These are phyloP conservation scores for Molothrus aeneus DNA, from an alignment of 2,797 vertebrate genomes.

Conservation along the genomic window DNA sequence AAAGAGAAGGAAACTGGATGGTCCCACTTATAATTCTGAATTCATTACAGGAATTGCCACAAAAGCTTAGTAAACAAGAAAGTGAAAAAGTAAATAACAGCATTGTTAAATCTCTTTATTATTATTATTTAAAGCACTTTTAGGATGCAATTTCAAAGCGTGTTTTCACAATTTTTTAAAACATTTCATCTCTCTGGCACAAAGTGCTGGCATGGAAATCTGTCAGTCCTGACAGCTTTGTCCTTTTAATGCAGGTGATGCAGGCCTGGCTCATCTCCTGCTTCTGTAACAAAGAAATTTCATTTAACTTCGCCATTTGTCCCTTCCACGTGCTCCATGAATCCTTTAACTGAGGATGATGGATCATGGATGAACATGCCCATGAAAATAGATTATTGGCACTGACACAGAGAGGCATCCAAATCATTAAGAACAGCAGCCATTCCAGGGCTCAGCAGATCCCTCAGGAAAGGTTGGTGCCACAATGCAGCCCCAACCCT, in stretches of 20 bases:
- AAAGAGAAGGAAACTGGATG: not conserved
- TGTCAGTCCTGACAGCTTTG: not conserved
- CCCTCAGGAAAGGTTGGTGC: accelerated
- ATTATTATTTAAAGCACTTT: not conserved
- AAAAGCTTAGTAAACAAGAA: not conserved
- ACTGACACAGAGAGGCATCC: not conserved
- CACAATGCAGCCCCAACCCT: not conserved
- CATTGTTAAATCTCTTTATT: not conserved
- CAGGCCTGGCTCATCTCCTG: not conserved
- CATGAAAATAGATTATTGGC: not conserved
- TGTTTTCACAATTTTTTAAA: not conserved
- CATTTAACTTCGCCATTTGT: not conserved
- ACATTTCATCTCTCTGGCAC: accelerated
- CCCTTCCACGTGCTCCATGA: accelerated
- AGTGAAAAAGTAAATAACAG: not conserved
- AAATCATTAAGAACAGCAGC: not conserved
- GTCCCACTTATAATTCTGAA: not conserved
- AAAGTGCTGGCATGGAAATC: not conserved
- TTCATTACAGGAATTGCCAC: not conserved
- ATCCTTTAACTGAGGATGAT: not conserved
- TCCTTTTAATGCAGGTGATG: not conserved
- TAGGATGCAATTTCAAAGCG: not conserved
- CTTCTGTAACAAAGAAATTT: not conserved
- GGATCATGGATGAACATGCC: not conserved
- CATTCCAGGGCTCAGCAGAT: not conserved